Base-by-base conservation (phyloP, 2,888 invertebrate species). In the Latheticus oryzae region DNA sequence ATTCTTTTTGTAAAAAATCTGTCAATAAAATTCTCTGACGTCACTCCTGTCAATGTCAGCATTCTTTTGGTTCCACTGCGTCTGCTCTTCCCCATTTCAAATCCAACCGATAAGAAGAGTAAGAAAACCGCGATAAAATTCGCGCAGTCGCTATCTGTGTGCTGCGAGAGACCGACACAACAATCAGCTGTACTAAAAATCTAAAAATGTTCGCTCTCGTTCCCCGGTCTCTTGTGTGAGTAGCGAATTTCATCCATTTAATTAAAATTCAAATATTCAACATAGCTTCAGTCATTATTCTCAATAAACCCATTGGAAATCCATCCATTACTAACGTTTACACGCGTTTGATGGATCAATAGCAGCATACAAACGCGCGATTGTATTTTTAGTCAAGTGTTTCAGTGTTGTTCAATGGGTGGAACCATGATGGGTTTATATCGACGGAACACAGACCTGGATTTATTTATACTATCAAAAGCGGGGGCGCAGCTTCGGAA, bases 131-230 rank as follows among this genome's bases (percentile, higher is more conserved):
- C 30, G 43, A 53, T 37, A 57, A 62, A 63, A 48, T 55, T 64
- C 19, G 69, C 68, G 69, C 69, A 69, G 68, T 67, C 69, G 68
- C 68, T 58, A 61, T 51, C 35, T 42, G 47, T 45, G 59, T 63
- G 55, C 54, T 58, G 62, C 62, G 55, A 47, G 30, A 54, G 57
- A 55, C 38, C 32, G 54, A 50, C n/a, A n/a, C 30, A 32, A 58
- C 40, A 40, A 62, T 64, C 64, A 64, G 62, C 66, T 64, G 66
- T 60, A 8, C 17, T 35, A 33, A 47, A 55, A 43, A 52, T 62
- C 64, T 60, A 65, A 74, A 73, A 72, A 76, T 76, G 76, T 75
- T 76, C 60, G 69, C 74, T 60, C 66, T 70, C 33, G 62, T 74
- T 63, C 75, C 76, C 43, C 70, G 72, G 64, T 70, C 71, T 51